Evolutionary conservation across 2,888 invertebrate species (phyloP).

Genomic region (Leptopilina drosophilae): DNA sequence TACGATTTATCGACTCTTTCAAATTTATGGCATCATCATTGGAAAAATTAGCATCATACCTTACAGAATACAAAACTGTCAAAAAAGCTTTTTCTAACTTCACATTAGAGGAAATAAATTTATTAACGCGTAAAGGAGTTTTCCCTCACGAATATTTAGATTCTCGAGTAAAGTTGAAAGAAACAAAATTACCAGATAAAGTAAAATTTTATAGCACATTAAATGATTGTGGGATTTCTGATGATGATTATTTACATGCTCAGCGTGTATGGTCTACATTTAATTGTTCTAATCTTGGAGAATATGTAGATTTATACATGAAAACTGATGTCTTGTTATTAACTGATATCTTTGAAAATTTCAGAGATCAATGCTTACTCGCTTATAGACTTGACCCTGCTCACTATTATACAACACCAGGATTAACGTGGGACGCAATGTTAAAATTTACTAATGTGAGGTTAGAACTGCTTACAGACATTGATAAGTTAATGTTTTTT

Average conservation of each 20-base stretch:
- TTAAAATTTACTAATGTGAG: slow-evolving; percentile 37
- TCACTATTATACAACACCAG: no score
- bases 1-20: not conserved
- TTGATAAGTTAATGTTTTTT: no score
- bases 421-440: no score
- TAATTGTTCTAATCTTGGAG: not conserved
- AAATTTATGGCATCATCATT: not conserved
- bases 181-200: slow-evolving; percentile 50
- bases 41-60: not conserved
- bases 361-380: slow-evolving; percentile 40
- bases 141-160: slow-evolving; percentile 62
- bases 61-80: not conserved
- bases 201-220: slow-evolving; percentile 58
- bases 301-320: not conserved
- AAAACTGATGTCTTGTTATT: no score
- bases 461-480: no score
- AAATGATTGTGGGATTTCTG: no score
- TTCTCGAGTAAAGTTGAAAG: slow-evolving; percentile 54
- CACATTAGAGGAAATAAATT: no score
- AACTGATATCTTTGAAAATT: no score
- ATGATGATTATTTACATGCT: no score
- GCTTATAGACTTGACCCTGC: slow-evolving; percentile 30
- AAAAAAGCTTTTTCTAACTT: no score
- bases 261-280: not conserved
- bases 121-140: no score